These are phyloP conservation scores for Cliona cf. orientalis DNA, from an alignment of 37 sponge, comb jelly and placozoan genomes.

Conservation along the genomic window DNA sequence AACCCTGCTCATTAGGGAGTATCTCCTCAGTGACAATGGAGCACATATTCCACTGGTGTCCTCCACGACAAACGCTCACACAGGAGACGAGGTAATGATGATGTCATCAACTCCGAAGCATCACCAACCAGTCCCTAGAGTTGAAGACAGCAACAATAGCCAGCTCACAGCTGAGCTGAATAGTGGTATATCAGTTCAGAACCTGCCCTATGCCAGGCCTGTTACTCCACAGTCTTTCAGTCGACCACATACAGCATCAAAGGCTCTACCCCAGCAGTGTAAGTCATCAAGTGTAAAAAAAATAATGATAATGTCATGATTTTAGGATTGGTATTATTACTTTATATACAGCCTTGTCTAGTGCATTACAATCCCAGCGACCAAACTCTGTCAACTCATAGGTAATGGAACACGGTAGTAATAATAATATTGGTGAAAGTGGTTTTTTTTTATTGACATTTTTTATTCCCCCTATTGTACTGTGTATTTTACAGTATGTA, in stretches of 20 bases:
- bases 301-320: not conserved
- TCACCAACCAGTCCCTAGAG: too few relatives aligned
- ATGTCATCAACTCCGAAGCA: too few relatives aligned
- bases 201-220: slow-evolving; percentile 10
- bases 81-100: not conserved
- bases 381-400: not conserved
- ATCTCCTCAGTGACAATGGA: slow-evolving; percentile 5
- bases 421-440: not conserved
- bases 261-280: not conserved
- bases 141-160: too few relatives aligned
- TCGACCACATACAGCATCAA: not conserved
- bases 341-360: not conserved
- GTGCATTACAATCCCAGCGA: not conserved
- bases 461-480: not conserved
- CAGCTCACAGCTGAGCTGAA: too few relatives aligned
- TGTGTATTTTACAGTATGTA: not conserved
- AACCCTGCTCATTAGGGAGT: slow-evolving; percentile 44
- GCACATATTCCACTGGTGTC: not conserved
- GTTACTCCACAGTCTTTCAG: slow-evolving; percentile 47
- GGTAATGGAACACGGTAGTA: not conserved
- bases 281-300: not conserved
- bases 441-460: not conserved
- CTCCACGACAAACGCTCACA: not conserved
- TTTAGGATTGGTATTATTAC: too few relatives aligned
- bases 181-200: too few relatives aligned